phyloP scores from a whole-genome alignment of 2,797 vertebrate genomes.

The Pachyuromys duprasi region DNA sequence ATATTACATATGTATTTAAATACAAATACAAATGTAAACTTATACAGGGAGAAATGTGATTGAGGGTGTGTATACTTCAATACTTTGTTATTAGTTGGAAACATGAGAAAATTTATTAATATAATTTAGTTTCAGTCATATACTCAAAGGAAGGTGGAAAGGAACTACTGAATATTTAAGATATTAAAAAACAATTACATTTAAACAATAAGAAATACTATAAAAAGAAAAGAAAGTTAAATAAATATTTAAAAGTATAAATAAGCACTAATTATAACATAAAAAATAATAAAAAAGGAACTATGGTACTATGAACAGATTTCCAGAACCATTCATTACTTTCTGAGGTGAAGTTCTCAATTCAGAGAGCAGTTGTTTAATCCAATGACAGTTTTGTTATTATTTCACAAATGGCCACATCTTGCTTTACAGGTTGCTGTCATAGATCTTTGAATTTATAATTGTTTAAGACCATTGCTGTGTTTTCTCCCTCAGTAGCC shows the following conservation, averaged over 20 bases:
- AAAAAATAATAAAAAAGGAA: slow-evolving; percentile 18
- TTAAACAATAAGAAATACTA: background rate
- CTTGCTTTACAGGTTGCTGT: background rate
- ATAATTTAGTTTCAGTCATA: background rate
- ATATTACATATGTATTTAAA: background rate
- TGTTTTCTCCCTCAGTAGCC: no score
- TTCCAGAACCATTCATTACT: background rate
- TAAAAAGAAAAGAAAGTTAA: background rate
- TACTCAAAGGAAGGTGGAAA: background rate
- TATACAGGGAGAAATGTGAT: background rate
- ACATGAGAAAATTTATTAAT: background rate
- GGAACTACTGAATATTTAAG: background rate
- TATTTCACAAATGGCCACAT: no score
- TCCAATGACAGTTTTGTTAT: background rate
- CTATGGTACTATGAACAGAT: slow-evolving; percentile 8
- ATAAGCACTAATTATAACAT: background rate
- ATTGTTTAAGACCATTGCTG: background rate
- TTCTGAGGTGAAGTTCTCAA: background rate
- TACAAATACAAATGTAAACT: background rate
- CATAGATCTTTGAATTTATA: background rate
- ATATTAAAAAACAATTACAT: background rate
- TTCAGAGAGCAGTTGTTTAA: background rate
- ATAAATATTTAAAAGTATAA: background rate
- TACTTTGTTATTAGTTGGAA: background rate
- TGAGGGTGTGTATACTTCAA: background rate